These are phyloP conservation scores for Bufo gargarizans DNA, from an alignment of 2,113 vertebrate genomes.

Conservation along the genomic window DNA sequence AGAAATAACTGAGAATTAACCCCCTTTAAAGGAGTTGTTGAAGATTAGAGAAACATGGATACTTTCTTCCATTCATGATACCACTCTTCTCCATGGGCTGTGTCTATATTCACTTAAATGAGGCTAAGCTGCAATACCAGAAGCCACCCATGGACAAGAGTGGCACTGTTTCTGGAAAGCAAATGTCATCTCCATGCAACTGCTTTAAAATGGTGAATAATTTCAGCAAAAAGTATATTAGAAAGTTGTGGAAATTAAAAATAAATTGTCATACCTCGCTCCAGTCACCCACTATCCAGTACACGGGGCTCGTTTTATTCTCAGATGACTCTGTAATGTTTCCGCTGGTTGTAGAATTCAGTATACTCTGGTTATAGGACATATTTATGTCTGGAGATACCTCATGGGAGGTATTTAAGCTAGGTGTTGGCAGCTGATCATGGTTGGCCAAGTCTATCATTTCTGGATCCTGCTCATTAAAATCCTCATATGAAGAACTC, in stretches of 20 bases:
- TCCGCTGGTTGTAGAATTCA: conserved; percentile 60
- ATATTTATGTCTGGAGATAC: conserved; percentile 57
- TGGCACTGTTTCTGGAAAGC: too few relatives aligned
- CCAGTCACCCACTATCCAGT: conserved; percentile 91
- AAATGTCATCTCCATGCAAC: background rate
- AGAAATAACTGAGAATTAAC: too few relatives aligned
- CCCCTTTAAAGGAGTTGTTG: too few relatives aligned
- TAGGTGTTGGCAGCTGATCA: conserved; percentile 48
- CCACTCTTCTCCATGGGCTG: too few relatives aligned
- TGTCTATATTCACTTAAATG: too few relatives aligned
- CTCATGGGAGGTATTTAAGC: conserved; percentile 19
- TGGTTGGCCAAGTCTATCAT: background rate
- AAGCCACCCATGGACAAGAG: too few relatives aligned
- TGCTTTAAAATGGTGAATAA: background rate
- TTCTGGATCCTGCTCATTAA: conserved; percentile 53
- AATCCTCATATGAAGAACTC: background rate
- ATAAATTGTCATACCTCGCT: conserved; percentile 76
- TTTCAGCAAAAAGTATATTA: background rate
- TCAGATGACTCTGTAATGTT: conserved; percentile 58
- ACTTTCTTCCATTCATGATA: too few relatives aligned
- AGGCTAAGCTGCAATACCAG: too few relatives aligned
- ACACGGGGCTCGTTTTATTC: conserved; percentile 61
- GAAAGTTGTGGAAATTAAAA: background rate
- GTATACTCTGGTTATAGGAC: conserved; percentile 57
- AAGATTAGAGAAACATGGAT: too few relatives aligned